These are phyloP conservation scores for Sthenelais limicola DNA, from an alignment of 2,888 invertebrate genomes.

Conservation along the genomic window DNA sequence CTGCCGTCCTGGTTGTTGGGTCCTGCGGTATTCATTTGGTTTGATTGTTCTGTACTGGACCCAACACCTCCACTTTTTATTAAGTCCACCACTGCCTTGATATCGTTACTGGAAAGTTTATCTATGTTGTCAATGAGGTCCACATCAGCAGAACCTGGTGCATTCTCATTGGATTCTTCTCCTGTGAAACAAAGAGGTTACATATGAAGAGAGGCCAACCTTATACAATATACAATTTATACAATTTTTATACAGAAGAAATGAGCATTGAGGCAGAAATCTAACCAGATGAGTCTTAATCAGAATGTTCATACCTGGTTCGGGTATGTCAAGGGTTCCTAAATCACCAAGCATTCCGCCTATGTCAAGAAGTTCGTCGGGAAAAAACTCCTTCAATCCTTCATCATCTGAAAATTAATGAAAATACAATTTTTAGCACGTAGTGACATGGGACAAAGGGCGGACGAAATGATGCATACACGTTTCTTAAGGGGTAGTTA, in stretches of 20 bases:
- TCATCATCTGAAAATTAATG: slow-evolving; percentile 73
- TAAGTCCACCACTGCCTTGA: slow-evolving; percentile 4
- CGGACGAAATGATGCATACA: too few species aligned
- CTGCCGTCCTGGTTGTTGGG: too few species aligned
- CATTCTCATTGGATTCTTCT: background rate
- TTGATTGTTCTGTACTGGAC: slow-evolving; percentile 50
- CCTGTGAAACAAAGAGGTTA: background rate
- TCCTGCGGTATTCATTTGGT: too few species aligned
- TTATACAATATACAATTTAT: background rate
- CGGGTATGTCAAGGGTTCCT: background rate
- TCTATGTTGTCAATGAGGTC: background rate
- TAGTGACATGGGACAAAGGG: background rate
- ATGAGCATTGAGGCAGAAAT: background rate
- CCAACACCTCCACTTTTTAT: slow-evolving; percentile 38
- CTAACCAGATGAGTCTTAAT: background rate
- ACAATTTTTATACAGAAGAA: background rate
- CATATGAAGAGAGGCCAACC: background rate
- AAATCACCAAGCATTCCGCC: slow-evolving; percentile 23
- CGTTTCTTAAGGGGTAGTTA: too few species aligned
- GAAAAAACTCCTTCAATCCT: slow-evolving; percentile 79
- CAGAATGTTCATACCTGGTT: background rate
- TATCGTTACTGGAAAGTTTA: background rate
- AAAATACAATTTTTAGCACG: slow-evolving; percentile 36
- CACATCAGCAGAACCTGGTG: background rate
- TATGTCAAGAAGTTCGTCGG: slow-evolving; percentile 1